Evolutionary conservation across 2,113 vertebrate species (phyloP), one percentile per base, ranked within the genome.

Genomic region (Dromiciops gliroides): DNA sequence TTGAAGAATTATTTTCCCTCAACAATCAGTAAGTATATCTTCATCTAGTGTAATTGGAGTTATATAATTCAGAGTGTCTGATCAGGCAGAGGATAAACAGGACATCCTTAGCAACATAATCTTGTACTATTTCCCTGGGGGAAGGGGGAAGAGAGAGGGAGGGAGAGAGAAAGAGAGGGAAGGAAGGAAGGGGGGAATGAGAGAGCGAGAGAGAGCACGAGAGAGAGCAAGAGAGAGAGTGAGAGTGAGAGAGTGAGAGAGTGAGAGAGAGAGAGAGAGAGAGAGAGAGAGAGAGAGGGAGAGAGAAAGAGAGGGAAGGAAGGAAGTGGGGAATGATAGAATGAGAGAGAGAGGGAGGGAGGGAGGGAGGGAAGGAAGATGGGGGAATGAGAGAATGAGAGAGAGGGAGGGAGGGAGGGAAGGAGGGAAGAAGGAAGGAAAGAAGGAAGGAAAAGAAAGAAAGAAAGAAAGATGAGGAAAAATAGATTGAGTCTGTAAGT

Each of bases 11-110:
- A 95, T 75, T 94, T 75, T 91, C 56, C 67, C 47, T 94, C 90
- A 90, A 88, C 90, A 95, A 95, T 96, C 96, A 96, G 24, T 52
- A 95, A 91, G 22, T 88, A 96, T 96, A 95, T 95, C 48, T 60
- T 95, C 47, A 91, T 50, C 52, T 22, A 50, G 52, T 23, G 16
- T 93, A 90, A 95, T 67, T 96, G 90, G 96, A 96, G 89, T 50
- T 28, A n/a, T 75, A 53, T n/a, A 92, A 44, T 94, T 97, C 92
- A 94, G 90, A 90, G 89, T 93, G 37, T 97, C 89, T 94, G 91
- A 96, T 91, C 60, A 92, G 94, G 51, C 94, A 53, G 50, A 60
- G n/a, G 50, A 56, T 92, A 28, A 25, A 60, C 50, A 92, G 75
- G 47, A 94, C 88, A 92, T 48, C 89, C 93, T 88, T 8, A 92